These are phyloP conservation scores for Capitella teleta DNA, from an alignment of 1,140 invertebrate species.

Conservation along the genomic window DNA sequence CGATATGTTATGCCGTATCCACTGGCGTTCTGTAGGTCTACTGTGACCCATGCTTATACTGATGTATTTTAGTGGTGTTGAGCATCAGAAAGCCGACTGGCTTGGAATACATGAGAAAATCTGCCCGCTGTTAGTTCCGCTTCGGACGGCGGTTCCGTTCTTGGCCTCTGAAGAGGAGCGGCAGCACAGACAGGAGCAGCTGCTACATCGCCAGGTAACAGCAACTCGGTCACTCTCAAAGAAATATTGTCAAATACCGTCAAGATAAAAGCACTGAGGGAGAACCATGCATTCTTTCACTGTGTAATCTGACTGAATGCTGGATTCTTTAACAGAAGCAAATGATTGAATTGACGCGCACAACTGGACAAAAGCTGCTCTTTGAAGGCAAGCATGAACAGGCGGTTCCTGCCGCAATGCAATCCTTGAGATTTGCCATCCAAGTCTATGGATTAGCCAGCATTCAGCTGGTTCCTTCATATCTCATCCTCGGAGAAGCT, in stretches of 20 bases:
- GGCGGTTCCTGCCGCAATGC: slow-evolving; percentile 41
- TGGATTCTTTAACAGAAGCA: too few species aligned
- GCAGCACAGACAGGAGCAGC: slow-evolving; percentile 17
- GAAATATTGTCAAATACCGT: too few species aligned
- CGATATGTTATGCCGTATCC: not conserved
- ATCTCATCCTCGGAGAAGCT: slow-evolving; percentile 41
- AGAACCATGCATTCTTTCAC: too few species aligned
- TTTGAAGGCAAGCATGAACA: slow-evolving; percentile 42
- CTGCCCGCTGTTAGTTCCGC: slow-evolving; percentile 30
- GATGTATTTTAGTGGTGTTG: slow-evolving; percentile 29
- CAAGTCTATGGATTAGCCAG: slow-evolving; percentile 38
- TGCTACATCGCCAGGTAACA: slow-evolving; percentile 18
- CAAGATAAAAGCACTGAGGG: too few species aligned
- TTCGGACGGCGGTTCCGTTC: slow-evolving; percentile 34
- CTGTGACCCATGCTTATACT: not conserved
- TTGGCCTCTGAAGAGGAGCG: slow-evolving; percentile 40
- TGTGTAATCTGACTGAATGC: too few species aligned
- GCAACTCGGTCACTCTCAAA: too few species aligned
- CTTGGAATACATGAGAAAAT: slow-evolving; percentile 42
- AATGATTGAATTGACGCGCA: slow-evolving; percentile 37
- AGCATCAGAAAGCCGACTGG: slow-evolving; percentile 42
- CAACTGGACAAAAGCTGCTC: slow-evolving; percentile 38
- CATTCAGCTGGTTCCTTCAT: slow-evolving; percentile 42
- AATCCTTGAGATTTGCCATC: slow-evolving; percentile 38
- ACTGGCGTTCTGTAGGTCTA: not conserved